Conservation (phyloP, 2,888 invertebrate species). For the Microchrysa polita region DNA sequence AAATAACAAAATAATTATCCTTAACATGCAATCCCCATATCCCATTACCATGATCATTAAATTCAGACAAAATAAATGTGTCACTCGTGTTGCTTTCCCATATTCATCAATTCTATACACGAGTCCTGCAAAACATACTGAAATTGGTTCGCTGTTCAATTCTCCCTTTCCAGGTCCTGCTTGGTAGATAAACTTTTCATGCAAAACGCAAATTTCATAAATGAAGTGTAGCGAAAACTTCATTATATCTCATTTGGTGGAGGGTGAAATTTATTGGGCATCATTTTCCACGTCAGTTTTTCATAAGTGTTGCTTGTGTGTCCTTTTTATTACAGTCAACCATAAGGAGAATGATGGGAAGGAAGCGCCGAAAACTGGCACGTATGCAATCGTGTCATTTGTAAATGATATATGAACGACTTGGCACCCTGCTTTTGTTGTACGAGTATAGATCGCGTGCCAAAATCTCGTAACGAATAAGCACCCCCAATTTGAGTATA, state of each 20-base stretch:
- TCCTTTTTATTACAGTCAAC: background rate
- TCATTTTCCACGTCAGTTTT: slow-evolving; percentile 34
- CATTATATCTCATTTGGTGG: slow-evolving; percentile 39
- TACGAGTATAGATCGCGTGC: slow-evolving; percentile 49
- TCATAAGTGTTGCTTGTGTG: slow-evolving; percentile 33
- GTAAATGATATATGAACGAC: no score
- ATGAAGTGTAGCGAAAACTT: slow-evolving; percentile 35
- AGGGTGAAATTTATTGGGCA: slow-evolving; percentile 38
- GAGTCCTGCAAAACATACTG: background rate
- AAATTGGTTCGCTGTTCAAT: background rate
- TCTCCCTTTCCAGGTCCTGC: background rate
- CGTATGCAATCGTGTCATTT: slow-evolving; percentile 14
- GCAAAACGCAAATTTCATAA: slow-evolving; percentile 23
- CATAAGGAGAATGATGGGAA: background rate
- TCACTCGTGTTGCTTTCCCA: slow-evolving; percentile 27
- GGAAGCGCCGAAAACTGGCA: background rate
- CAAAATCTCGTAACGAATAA: slow-evolving; percentile 39
- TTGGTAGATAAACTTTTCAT: background rate
- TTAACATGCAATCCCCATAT: slow-evolving; percentile 17
- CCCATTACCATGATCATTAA: slow-evolving; percentile 4
- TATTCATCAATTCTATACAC: background rate
- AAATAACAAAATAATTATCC: slow-evolving; percentile 30
- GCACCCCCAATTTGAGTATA: slow-evolving; percentile 26
- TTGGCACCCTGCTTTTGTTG: background rate
- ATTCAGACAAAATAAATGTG: slow-evolving; percentile 8